Evolutionary conservation across 2,113 vertebrate species (phyloP).

Genomic region (Zootoca vivipara): DNA sequence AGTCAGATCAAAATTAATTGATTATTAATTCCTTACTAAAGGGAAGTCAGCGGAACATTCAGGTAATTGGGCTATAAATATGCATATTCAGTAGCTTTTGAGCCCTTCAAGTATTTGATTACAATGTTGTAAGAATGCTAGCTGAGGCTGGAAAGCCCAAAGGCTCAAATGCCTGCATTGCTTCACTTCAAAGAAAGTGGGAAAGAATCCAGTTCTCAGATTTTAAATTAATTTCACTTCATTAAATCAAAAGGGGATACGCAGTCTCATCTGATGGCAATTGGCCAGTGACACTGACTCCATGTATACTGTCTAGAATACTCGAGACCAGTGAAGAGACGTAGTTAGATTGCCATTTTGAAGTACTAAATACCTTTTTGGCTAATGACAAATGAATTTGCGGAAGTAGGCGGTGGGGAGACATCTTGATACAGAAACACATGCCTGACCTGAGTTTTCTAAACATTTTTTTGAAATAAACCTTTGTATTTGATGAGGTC

Average conservation of each 20-base stretch:
- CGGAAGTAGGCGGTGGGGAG: neutral
- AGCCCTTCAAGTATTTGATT: neutral
- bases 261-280: neutral
- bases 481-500: neutral
- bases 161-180: neutral
- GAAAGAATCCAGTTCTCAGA: neutral
- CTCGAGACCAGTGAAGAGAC: neutral
- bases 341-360: too few species aligned
- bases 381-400: neutral
- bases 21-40: neutral
- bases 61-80: neutral
- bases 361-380: too few species aligned
- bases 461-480: neutral
- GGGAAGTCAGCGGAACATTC: neutral
- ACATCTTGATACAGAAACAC: neutral
- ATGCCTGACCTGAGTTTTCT: neutral
- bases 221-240: conserved; percentile 44
- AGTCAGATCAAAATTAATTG: neutral
- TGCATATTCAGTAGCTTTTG: neutral
- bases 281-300: neutral
- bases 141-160: neutral
- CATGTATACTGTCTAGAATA: too few species aligned
- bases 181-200: conserved; percentile 29
- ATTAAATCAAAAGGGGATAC: neutral
- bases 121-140: neutral